Evolutionary conservation across 1,140 invertebrate genomes (phyloP), one percentile per base, ranked within the genome.

Genomic region (Bombus confusus): DNA sequence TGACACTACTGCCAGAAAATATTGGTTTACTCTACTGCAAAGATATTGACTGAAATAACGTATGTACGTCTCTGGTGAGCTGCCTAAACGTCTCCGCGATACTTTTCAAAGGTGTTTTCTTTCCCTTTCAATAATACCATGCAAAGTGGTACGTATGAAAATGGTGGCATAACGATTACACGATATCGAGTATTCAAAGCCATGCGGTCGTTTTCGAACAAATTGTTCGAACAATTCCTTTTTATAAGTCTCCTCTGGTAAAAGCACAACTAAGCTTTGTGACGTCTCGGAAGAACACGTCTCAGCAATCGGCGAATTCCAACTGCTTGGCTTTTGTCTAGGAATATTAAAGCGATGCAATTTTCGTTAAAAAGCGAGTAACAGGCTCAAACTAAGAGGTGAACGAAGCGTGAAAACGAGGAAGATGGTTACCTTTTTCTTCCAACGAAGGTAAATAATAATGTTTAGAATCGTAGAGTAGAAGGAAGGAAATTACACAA

Each of bases 331-430:
- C 47, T 41, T 62, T 81, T 62, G 39, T 64, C 52, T 34, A 57
- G 52, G 62, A 73, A 41, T 73, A 73, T 73, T 41, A 59, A 72
- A 62, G n/a, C 37, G 37, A n/a, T 57, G 39, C 39, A 82, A 82
- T 74, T 82, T 74, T 82, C 39, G 22, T 25, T 43, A 34, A 47
- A 52, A 25, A 59, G 47, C 57, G 28, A 13, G 8, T 43, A 41
- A 22, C 59, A 43, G 10, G 59, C 31, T 25, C 39, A 3, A 62
- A 22, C 6, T 43, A 75, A 47, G 3, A 47, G 22, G 22, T 25
- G 41, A 31, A 28, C 43, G 47, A 39, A 75, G 31, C 73, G 43
- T 37, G 47, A 76, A 76, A n/a, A 59, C 25, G 74, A n/a, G 31
- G 18, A 59, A n/a, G 34, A 52, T 28, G 39, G 25, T 74, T 74